These are phyloP conservation scores for Aplodontia rufa DNA, from an alignment of 2,113 vertebrate species.

Conservation along the genomic window DNA sequence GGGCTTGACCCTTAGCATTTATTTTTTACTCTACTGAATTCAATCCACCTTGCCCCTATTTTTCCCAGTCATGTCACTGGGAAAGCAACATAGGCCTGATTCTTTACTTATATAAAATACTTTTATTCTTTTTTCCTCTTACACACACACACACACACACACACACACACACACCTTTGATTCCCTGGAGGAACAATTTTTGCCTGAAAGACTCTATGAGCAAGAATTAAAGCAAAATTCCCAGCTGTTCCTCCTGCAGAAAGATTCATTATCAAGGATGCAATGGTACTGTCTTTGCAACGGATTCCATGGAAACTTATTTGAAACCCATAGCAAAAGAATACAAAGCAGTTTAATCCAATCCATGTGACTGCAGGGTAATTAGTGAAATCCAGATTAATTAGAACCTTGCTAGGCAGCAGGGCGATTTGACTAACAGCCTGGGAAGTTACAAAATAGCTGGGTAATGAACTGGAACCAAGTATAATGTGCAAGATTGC, in stretches of 20 bases:
- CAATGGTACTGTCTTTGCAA: background rate
- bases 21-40: constrained; percentile 25
- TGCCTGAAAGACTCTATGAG: background rate
- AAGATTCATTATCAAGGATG: background rate
- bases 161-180: background rate
- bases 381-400: constrained; percentile 53
- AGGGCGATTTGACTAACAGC: constrained; percentile 63
- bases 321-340: constrained; percentile 57
- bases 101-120: background rate
- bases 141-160: background rate
- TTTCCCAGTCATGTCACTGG: background rate
- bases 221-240: constrained; percentile 46
- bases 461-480: constrained; percentile 63
- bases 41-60: background rate
- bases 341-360: constrained; percentile 8
- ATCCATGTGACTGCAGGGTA: background rate
- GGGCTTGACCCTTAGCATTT: constrained; percentile 31
- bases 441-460: constrained; percentile 63
- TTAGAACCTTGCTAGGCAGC: constrained; percentile 49
- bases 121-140: background rate
- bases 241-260: background rate
- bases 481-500: constrained; percentile 37
- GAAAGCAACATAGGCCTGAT: background rate
- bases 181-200: constrained; percentile 8
- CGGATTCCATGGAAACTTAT: constrained; percentile 24